Conservation (phyloP, 2,888 invertebrate species). For the Drosophila testacea region DNA sequence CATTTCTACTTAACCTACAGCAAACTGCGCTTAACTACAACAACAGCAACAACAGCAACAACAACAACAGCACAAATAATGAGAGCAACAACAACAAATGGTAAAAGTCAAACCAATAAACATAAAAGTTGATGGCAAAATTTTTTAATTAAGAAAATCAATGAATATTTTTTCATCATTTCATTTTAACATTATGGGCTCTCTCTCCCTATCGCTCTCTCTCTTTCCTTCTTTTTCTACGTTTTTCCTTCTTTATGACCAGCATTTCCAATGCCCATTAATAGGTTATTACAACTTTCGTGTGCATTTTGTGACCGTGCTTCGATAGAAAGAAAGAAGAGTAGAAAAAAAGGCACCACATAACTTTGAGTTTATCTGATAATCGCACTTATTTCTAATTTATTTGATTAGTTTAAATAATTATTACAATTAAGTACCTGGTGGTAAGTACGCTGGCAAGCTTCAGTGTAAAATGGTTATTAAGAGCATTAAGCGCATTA, state of each 20-base stretch:
- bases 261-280: conserved; percentile 33
- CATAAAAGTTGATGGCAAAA: conserved; percentile 75
- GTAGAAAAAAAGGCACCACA: neutral
- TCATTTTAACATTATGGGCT: conserved; percentile 51
- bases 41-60: conserved; percentile 27
- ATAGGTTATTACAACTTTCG: conserved; percentile 52
- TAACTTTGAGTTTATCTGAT: conserved; percentile 15
- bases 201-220: neutral
- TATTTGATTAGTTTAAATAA: conserved; percentile 24
- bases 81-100: conserved; percentile 12
- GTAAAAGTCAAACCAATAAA: conserved; percentile 66
- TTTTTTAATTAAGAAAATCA: conserved; percentile 79
- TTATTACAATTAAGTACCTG: conserved; percentile 5
- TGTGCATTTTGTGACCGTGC: conserved; percentile 28
- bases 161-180: conserved; percentile 69
- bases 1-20: conserved; percentile 62
- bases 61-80: conserved; percentile 8
- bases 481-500: neutral
- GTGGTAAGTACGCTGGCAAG: neutral
- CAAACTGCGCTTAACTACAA: conserved; percentile 55
- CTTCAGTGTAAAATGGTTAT: neutral
- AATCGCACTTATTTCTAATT: conserved; percentile 31
- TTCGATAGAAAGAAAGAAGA: neutral
- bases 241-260: conserved; percentile 24
- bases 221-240: conserved; percentile 14